Evolutionary conservation across 2,113 vertebrate species (phyloP).

Genomic region (Aegotheles bennettii): DNA sequence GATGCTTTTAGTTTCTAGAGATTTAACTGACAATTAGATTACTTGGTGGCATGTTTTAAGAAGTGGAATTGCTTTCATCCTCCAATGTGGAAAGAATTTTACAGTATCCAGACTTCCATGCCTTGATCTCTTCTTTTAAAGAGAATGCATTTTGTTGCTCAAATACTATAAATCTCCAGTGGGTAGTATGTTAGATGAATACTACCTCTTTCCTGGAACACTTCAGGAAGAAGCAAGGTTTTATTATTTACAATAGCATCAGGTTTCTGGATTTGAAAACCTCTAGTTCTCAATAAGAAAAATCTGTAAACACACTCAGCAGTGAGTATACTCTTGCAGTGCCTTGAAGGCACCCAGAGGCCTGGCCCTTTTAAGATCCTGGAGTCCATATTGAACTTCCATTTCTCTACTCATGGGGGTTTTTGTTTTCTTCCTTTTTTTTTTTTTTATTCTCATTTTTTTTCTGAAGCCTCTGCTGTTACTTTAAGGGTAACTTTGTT

Average conservation of each 20-base stretch:
- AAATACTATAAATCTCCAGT: not conserved
- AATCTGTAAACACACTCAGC: not conserved
- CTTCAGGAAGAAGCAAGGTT: not conserved
- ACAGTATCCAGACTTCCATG: not conserved
- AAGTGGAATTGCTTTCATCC: not conserved
- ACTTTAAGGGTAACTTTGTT: too few relatives aligned
- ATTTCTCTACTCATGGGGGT: not conserved
- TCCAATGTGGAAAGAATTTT: not conserved
- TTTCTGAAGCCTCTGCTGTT: not conserved
- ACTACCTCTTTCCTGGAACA: not conserved
- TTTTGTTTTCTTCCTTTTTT: not conserved
- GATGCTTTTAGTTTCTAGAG: not conserved
- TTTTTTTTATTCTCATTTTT: not conserved
- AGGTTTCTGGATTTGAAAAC: not conserved
- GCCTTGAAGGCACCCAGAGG: not conserved
- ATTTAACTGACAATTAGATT: not conserved
- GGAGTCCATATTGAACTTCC: not conserved
- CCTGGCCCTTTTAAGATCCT: not conserved
- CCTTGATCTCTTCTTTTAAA: not conserved
- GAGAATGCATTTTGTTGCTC: not conserved
- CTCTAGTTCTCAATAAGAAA: not conserved
- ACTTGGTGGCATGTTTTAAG: not conserved
- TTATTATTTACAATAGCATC: not conserved
- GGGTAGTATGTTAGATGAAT: not conserved
- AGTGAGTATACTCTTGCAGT: not conserved